Evolutionary conservation across 2,113 vertebrate species (phyloP).

Genomic region (Ctenodactylus gundi): DNA sequence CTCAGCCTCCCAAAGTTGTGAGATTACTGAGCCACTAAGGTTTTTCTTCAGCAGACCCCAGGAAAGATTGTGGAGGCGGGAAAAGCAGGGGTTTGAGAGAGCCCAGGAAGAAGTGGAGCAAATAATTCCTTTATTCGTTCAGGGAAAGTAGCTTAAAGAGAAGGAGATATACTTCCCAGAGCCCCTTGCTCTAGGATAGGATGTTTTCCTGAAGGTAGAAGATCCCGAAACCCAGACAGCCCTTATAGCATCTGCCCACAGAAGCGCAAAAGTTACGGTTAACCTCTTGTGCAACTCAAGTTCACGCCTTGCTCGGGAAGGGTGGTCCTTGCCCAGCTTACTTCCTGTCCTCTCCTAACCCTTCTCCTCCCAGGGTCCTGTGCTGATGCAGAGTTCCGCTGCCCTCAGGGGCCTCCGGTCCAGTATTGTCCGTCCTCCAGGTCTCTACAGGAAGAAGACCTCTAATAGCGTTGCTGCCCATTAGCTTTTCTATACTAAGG

Average conservation of each 20-base stretch:
- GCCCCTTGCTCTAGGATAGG: neutral
- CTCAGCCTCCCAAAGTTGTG: too few species aligned
- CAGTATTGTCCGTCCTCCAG: neutral
- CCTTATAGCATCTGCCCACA: neutral
- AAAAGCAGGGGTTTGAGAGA: neutral
- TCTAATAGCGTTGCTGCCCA: neutral
- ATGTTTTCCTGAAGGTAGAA: neutral
- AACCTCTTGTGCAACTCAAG: neutral
- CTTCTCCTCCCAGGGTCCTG: neutral
- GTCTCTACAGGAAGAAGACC: neutral
- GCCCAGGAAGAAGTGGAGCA: neutral
- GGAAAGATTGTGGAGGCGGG: accelerated
- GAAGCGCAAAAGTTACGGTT: neutral
- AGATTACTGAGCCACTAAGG: too few species aligned
- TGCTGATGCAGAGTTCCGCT: neutral
- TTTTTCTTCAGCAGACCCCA: neutral
- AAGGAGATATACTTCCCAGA: neutral
- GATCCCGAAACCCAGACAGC: neutral
- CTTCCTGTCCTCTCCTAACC: neutral
- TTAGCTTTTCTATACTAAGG: neutral
- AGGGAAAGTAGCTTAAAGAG: neutral
- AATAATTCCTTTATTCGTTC: neutral
- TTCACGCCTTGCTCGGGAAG: neutral
- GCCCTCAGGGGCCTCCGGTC: neutral
- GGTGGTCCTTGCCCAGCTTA: neutral